These are phyloP conservation scores for Chaetodon auriga DNA, from an alignment of 2,113 vertebrate genomes.

Conservation along the genomic window DNA sequence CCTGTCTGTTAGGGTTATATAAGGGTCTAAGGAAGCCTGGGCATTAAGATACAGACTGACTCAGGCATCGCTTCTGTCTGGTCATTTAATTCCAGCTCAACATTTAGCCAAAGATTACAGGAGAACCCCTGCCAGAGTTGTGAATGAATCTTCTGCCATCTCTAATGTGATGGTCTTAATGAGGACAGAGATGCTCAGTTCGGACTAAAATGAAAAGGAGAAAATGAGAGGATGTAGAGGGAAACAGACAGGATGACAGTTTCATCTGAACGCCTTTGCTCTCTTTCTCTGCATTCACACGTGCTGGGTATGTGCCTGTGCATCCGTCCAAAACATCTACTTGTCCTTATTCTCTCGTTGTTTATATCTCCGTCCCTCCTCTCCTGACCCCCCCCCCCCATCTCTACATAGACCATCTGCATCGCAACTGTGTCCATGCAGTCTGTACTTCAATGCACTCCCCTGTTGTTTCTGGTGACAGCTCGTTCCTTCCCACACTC, in stretches of 20 bases:
- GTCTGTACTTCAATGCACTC: slow-evolving; percentile 34
- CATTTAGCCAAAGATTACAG: slow-evolving; percentile 65
- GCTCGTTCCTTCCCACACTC: slow-evolving; percentile 36
- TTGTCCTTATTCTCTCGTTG: slow-evolving; percentile 33
- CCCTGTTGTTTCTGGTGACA: slow-evolving; percentile 23
- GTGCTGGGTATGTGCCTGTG: not conserved
- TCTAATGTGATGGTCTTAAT: slow-evolving; percentile 46
- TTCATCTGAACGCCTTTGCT: slow-evolving; percentile 13
- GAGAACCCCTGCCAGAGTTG: slow-evolving; percentile 27
- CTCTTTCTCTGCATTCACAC: not conserved
- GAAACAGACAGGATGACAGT: slow-evolving; percentile 2
- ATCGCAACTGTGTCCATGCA: slow-evolving; percentile 46
- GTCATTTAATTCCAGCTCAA: slow-evolving; percentile 67
- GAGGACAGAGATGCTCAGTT: slow-evolving; percentile 28
- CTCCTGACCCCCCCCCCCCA: slow-evolving; percentile 26
- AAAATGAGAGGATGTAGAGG: not conserved
- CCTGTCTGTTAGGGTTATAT: slow-evolving; percentile 71
- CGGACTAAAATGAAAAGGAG: slow-evolving; percentile 3
- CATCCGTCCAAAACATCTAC: slow-evolving; percentile 17
- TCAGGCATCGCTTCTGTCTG: slow-evolving; percentile 62
- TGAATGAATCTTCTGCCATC: slow-evolving; percentile 30
- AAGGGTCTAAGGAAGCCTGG: slow-evolving; percentile 60
- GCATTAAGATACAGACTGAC: slow-evolving; percentile 67
- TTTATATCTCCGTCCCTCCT: slow-evolving; percentile 22
- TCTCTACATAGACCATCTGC: slow-evolving; percentile 46